phyloP scores from a whole-genome alignment of 2,888 invertebrate genomes.

The Alloscopus bannaensis region DNA sequence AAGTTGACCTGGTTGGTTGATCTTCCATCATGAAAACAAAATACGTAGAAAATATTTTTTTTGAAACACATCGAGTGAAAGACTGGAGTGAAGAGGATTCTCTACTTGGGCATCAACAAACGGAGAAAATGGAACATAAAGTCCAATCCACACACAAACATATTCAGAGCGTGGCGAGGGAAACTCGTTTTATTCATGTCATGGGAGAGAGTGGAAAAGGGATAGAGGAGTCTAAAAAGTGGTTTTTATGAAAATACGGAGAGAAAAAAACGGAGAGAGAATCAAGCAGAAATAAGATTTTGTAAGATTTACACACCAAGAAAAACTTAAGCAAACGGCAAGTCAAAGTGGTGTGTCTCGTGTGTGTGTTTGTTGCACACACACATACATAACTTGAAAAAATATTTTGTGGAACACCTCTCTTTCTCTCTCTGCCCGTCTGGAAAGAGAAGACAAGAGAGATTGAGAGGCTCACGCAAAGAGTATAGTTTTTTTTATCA shows the following conservation, averaged over 20 bases:
- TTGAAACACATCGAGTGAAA: too few species aligned
- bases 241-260: slow-evolving; percentile 6
- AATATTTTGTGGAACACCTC: slow-evolving; percentile 5
- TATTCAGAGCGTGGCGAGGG: slow-evolving; percentile 44
- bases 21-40: slow-evolving; percentile 8
- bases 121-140: slow-evolving; percentile 15
- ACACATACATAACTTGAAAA: not conserved
- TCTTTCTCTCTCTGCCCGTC: slow-evolving; percentile 9
- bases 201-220: slow-evolving; percentile 28
- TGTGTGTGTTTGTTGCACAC: slow-evolving; percentile 1
- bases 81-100: too few species aligned
- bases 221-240: not conserved
- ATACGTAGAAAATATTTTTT: not conserved
- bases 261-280: slow-evolving; percentile 8
- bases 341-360: slow-evolving; percentile 18
- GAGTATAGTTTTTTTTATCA: too few species aligned
- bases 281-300: slow-evolving; percentile 26
- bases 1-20: slow-evolving; percentile 29
- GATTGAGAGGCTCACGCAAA: slow-evolving; percentile 21
- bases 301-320: slow-evolving; percentile 27
- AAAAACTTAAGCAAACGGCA: slow-evolving; percentile 13
- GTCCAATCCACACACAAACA: not conserved
- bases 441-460: slow-evolving; percentile 3
- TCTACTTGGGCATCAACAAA: not conserved
- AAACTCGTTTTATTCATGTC: slow-evolving; percentile 49